Conservation (phyloP, 37 sponge, comb jelly and placozoan genomes). For the Cladorhizidae sp. region DNA sequence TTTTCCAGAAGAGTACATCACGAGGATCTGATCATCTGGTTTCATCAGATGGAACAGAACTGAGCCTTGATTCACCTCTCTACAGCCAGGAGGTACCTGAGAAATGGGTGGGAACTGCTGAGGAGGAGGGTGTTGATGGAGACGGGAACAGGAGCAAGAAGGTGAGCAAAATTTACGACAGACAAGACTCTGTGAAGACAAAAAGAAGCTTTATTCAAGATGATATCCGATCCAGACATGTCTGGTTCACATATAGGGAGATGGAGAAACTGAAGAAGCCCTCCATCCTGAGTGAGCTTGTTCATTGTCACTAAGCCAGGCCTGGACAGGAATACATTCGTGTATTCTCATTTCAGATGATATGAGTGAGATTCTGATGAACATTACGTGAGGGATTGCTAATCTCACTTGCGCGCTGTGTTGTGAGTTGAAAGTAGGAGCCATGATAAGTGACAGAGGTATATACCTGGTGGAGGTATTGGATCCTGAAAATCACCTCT, state of each 20-base stretch:
- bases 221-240: not conserved
- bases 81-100: not conserved
- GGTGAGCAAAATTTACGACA: not conserved
- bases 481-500: constrained; percentile 14
- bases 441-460: constrained; percentile 34
- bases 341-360: constrained; percentile 28
- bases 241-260: not conserved
- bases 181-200: not conserved
- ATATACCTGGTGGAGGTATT: constrained; percentile 51
- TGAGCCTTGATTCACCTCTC: not conserved
- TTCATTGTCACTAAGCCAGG: constrained; percentile 36
- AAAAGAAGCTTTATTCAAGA: not conserved
- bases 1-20: not conserved
- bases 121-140: not conserved
- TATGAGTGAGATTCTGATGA: constrained; percentile 39
- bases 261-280: not conserved
- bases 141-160: not conserved
- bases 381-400: constrained; percentile 42
- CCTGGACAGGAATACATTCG: constrained; percentile 30
- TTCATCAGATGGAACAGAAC: not conserved
- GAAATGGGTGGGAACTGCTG: not conserved
- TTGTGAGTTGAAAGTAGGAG: constrained; percentile 28
- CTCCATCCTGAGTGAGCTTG: not conserved
- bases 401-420: constrained; percentile 16
- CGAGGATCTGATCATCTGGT: not conserved